phyloP scores from a whole-genome alignment of 2,113 vertebrate genomes.

The Cephalopterus ornatus region DNA sequence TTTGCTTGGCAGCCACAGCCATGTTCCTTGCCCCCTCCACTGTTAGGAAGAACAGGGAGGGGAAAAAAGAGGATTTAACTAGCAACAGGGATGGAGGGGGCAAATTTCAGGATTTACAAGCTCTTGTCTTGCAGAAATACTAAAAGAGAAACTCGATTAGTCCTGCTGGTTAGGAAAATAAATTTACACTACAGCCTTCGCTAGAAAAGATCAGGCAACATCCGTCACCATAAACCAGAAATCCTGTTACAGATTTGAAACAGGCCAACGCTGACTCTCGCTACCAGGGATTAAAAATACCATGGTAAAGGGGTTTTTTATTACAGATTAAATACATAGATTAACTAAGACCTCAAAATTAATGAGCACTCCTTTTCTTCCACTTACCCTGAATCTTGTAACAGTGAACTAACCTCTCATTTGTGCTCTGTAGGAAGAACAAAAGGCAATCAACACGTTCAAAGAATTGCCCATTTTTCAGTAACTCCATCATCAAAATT shows the following conservation, averaged over 20 bases:
- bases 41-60: background rate
- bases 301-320: background rate
- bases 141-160: background rate
- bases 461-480: background rate
- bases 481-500: conserved; percentile 17
- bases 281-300: background rate
- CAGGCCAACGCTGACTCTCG: background rate
- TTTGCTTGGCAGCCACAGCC: conserved; percentile 22
- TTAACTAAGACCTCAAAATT: background rate
- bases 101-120: background rate
- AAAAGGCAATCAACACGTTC: background rate
- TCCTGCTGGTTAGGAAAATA: background rate
- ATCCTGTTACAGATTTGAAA: background rate
- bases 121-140: background rate
- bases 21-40: background rate
- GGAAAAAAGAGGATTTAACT: background rate
- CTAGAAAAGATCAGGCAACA: background rate
- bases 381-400: conserved; percentile 25
- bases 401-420: conserved; percentile 13
- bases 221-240: background rate
- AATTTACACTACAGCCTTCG: background rate
- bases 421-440: background rate
- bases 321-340: background rate
- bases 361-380: background rate
- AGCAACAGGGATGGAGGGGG: background rate